phyloP scores from a whole-genome alignment of 2,888 invertebrate species.

The Lapara coniferarum region DNA sequence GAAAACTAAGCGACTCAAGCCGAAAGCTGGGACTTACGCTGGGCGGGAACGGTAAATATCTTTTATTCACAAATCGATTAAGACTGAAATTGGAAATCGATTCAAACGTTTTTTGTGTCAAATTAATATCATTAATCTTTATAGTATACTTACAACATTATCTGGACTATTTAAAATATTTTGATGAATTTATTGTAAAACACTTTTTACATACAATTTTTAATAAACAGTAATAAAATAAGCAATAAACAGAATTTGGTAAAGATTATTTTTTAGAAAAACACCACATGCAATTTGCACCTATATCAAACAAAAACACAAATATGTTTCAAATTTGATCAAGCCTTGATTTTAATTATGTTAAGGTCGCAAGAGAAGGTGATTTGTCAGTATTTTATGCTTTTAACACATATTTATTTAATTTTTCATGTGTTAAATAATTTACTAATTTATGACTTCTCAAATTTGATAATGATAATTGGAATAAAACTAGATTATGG shows the following conservation, averaged over 20 bases:
- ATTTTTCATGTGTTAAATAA: background rate
- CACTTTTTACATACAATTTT: background rate
- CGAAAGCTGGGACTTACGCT: conserved; percentile 67
- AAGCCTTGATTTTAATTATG: conserved; percentile 10
- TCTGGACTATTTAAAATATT: too few relatives aligned
- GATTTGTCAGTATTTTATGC: background rate
- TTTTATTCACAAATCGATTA: background rate
- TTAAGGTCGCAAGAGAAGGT: conserved; percentile 14
- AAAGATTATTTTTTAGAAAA: too few relatives aligned
- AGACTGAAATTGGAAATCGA: background rate
- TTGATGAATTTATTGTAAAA: background rate
- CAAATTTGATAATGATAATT: too few relatives aligned
- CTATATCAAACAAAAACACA: background rate
- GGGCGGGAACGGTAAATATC: conserved; percentile 70
- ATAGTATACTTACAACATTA: too few relatives aligned
- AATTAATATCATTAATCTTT: too few relatives aligned
- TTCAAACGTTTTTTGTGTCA: too few relatives aligned
- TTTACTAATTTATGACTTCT: background rate
- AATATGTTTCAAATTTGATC: background rate
- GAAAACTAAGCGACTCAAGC: conserved; percentile 67
- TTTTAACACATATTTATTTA: background rate
- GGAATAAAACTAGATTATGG: too few relatives aligned
- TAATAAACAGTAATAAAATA: background rate
- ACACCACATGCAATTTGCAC: background rate
- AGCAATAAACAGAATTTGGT: background rate